These are phyloP conservation scores for Eueides isabella DNA, from an alignment of 1,140 invertebrate genomes.

Conservation along the genomic window DNA sequence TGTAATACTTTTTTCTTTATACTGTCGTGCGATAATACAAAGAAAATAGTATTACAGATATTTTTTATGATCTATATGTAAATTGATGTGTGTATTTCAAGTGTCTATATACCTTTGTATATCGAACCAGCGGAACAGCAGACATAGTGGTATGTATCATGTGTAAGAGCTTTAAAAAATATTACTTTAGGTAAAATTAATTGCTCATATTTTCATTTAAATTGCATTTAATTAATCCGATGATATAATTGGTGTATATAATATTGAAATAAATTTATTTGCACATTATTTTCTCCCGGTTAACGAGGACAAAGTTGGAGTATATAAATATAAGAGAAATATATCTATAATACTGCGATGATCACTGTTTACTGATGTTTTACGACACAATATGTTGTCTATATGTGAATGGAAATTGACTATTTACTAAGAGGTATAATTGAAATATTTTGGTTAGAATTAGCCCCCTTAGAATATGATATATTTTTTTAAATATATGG, in stretches of 20 bases:
- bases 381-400: not conserved
- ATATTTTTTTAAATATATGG: not conserved
- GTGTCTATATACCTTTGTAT: not conserved
- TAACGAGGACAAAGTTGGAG: not conserved
- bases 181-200: constrained; percentile 64
- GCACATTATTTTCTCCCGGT: not conserved
- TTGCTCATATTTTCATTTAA: constrained; percentile 72
- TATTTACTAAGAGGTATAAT: no score
- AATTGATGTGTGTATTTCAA: not conserved
- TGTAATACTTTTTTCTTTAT: not conserved
- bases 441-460: no score
- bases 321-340: constrained; percentile 16
- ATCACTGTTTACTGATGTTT: constrained; percentile 28
- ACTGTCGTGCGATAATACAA: not conserved
- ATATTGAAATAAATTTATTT: constrained; percentile 4
- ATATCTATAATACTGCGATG: constrained; percentile 25
- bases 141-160: constrained; percentile 1
- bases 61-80: not conserved
- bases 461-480: not conserved
- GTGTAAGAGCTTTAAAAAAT: constrained; percentile 66
- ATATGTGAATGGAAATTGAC: not conserved
- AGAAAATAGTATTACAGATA: no score
- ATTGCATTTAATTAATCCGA: constrained; percentile 49
- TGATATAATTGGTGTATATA: constrained; percentile 23
- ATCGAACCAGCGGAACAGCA: not conserved